These are phyloP conservation scores for Nomada flava DNA, from an alignment of 2,888 invertebrate genomes.

Conservation along the genomic window DNA sequence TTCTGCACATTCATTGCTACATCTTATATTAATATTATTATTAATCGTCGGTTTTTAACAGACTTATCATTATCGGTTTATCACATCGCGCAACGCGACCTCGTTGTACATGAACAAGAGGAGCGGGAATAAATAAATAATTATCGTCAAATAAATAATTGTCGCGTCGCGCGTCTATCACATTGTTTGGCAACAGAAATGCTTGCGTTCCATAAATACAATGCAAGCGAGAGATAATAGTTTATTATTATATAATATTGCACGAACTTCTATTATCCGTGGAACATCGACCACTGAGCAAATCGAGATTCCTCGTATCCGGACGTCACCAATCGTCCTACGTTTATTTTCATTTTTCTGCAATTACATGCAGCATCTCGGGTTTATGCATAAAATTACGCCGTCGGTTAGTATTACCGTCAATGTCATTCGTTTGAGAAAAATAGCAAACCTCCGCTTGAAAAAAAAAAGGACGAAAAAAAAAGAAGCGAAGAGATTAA, in stretches of 20 bases:
- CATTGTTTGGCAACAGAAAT: conserved; percentile 53
- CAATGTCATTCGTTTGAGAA: neutral
- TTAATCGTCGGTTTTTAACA: neutral
- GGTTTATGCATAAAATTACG: neutral
- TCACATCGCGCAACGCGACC: neutral
- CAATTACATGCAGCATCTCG: neutral
- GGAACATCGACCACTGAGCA: conserved; percentile 51
- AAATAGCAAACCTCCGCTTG: neutral
- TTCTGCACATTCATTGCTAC: neutral
- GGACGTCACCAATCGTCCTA: conserved; percentile 43
- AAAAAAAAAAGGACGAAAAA: too few species aligned
- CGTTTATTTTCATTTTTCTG: conserved; percentile 27
- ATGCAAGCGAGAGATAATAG: conserved; percentile 20
- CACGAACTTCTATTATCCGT: neutral
- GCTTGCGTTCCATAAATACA: conserved; percentile 48
- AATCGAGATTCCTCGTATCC: conserved; percentile 50
- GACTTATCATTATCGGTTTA: neutral
- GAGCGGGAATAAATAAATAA: conserved; percentile 15
- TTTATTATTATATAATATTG: conserved; percentile 44
- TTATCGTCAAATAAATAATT: neutral
- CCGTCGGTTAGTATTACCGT: neutral
- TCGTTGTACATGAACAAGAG: neutral
- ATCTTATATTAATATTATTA: too few species aligned
- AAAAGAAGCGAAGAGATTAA: too few species aligned
- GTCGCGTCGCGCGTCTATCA: conserved; percentile 37